These are phyloP conservation scores for Eulithis testata DNA, from an alignment of 2,888 invertebrate species.

Conservation along the genomic window DNA sequence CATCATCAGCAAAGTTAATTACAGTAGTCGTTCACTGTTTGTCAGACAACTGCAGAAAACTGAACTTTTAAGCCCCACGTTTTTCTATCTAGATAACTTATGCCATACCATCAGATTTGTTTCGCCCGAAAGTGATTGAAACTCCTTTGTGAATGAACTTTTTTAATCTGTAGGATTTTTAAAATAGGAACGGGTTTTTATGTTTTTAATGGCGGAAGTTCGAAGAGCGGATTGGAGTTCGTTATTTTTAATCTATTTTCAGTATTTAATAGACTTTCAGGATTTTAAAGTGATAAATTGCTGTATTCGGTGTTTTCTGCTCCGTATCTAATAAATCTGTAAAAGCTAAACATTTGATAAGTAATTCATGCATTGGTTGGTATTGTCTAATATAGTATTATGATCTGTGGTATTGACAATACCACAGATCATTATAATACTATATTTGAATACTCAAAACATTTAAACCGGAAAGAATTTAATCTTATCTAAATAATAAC, in stretches of 20 bases:
- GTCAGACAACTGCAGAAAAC: background rate
- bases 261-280: conserved; percentile 14
- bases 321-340: too few relatives aligned
- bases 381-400: too few relatives aligned
- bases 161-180: conserved; percentile 35
- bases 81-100: conserved; percentile 18
- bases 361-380: too few relatives aligned
- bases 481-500: background rate
- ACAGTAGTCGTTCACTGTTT: conserved; percentile 2
- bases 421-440: too few relatives aligned
- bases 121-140: conserved; percentile 27
- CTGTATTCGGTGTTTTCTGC: too few relatives aligned
- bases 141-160: conserved; percentile 36
- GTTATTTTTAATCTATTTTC: conserved; percentile 35
- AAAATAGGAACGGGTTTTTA: conserved; percentile 28
- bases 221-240: conserved; percentile 32
- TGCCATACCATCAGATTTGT: conserved; percentile 16
- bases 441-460: too few relatives aligned
- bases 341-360: too few relatives aligned
- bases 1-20: background rate
- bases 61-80: background rate
- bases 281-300: background rate
- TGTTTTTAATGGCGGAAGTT: conserved; percentile 32
- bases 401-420: too few relatives aligned
- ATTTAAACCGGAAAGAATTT: background rate